Evolutionary conservation across 2,113 vertebrate species (phyloP).

Genomic region (Gopherus flavomarginatus): DNA sequence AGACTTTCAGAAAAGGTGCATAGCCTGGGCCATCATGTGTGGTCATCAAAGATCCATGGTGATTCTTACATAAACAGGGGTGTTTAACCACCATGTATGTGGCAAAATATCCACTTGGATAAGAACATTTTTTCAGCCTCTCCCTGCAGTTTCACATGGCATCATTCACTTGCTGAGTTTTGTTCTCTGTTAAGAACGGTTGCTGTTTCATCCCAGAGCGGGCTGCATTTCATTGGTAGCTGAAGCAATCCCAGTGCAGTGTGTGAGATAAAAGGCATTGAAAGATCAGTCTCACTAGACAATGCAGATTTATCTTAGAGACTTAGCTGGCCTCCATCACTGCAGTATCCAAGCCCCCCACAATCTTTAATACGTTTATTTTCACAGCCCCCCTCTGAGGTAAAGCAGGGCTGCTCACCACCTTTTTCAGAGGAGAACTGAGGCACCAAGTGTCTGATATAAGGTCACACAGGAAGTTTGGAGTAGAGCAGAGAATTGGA

Average conservation of each 20-base stretch:
- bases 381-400: background rate
- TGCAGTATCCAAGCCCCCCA: background rate
- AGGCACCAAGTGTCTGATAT: background rate
- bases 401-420: background rate
- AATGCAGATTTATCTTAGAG: background rate
- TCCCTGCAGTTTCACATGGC: background rate
- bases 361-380: background rate
- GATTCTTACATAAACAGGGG: background rate
- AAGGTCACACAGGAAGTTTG: no score
- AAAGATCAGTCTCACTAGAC: background rate
- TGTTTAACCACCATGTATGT: background rate
- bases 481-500: background rate
- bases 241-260: background rate
- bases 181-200: background rate
- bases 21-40: background rate
- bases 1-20: background rate
- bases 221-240: background rate
- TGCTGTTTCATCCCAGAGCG: background rate
- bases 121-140: background rate
- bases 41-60: background rate
- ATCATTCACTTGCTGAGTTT: background rate
- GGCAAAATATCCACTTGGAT: background rate
- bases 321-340: background rate
- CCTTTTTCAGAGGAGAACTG: background rate
- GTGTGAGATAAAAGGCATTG: background rate